Percentiles rank a stretch among this genome's conserved stretches.
Conservation (phyloP, 2,797 vertebrate genomes). For the Helarctos malayanus region DNA sequence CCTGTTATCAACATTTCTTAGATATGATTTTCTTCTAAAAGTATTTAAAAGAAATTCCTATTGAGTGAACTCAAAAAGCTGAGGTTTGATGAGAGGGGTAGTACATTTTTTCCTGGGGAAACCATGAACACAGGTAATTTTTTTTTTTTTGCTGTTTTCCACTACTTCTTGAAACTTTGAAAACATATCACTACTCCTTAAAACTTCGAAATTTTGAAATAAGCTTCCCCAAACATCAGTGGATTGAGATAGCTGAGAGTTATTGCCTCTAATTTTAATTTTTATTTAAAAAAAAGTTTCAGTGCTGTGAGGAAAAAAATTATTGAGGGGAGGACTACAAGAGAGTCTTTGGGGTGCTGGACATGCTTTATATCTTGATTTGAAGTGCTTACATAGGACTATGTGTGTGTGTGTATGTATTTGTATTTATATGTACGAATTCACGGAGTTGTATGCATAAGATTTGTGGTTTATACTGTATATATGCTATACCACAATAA, state of each 20-base stretch:
- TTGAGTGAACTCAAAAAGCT: conserved; percentile 6
- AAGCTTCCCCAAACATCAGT: not conserved
- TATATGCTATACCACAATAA: not conserved
- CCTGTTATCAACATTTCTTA: conserved; percentile 23
- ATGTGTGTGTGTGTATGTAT: not conserved
- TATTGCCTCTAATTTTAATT: conserved; percentile 18
- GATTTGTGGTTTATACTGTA: not conserved
- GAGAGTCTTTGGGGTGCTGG: not conserved
- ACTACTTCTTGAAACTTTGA: conserved; percentile 50
- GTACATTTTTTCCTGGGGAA: not conserved
- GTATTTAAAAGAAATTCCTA: conserved; percentile 12
- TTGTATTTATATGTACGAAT: not conserved
- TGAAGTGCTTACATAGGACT: not conserved
- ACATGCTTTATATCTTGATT: not conserved
- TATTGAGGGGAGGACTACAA: not conserved
- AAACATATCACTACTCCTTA: conserved; percentile 30
- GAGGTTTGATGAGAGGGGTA: not conserved
- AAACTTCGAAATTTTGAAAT: conserved; percentile 22
- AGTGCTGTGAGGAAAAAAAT: not conserved
- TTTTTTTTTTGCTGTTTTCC: not conserved
- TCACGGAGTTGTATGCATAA: not conserved
- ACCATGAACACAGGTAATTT: not conserved
- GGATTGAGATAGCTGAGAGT: not conserved
- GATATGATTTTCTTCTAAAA: conserved; percentile 51
- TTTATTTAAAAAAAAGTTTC: not conserved